Evolutionary conservation across 2,113 vertebrate species (phyloP).

Genomic region (Bambusicola thoracicus): DNA sequence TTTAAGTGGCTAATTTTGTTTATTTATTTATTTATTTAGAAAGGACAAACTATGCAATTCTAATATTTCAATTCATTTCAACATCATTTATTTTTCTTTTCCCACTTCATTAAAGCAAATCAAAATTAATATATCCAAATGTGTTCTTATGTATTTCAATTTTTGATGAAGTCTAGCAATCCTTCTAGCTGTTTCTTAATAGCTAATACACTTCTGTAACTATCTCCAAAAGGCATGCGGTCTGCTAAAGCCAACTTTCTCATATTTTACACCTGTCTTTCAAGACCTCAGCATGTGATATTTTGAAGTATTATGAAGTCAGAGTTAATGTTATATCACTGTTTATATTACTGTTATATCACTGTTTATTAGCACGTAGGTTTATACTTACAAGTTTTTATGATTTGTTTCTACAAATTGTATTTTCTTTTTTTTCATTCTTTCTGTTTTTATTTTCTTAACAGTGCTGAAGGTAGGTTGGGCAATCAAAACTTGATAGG

Average conservation of each 20-base stretch:
- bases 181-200: neutral
- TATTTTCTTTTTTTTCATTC: neutral
- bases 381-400: neutral
- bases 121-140: neutral
- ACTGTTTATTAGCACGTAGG: neutral
- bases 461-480: neutral
- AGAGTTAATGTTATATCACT: neutral
- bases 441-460: neutral
- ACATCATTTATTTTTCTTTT: neutral
- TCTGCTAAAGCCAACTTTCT: neutral
- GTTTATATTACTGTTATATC: no score
- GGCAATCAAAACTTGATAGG: neutral
- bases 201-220: neutral
- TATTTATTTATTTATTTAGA: no score
- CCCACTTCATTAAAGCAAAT: neutral
- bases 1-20: no score
- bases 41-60: neutral
- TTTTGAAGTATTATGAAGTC: neutral
- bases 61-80: neutral
- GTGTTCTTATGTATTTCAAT: neutral
- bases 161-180: neutral
- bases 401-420: neutral
- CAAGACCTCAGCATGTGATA: neutral
- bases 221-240: neutral
- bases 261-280: neutral